Percentiles rank a stretch among this genome's conserved stretches.
phyloP scores from a whole-genome alignment of 2,113 vertebrate genomes.

The Coptodon rendalli region DNA sequence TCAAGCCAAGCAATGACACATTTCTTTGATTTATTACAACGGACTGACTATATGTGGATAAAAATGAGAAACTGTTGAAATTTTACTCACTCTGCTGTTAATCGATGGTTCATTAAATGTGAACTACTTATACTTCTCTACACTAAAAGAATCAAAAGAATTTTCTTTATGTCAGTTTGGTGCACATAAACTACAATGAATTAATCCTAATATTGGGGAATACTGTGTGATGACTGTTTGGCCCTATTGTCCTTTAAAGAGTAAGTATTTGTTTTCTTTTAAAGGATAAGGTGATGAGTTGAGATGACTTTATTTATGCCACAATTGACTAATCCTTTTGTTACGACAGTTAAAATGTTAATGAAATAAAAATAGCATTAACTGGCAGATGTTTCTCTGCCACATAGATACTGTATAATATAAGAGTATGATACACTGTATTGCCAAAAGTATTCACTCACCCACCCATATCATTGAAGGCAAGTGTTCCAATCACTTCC shows the following conservation, averaged over 20 bases:
- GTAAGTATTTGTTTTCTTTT: not conserved
- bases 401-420: not conserved
- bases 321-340: not conserved
- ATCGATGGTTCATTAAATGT: not conserved
- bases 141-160: not conserved
- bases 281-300: not conserved
- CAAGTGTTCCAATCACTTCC: not conserved
- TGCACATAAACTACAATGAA: not conserved
- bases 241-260: not conserved
- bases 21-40: not conserved
- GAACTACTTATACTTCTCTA: not conserved
- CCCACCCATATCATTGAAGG: not conserved
- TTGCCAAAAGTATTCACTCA: not conserved
- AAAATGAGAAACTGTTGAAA: not conserved
- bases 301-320: not conserved
- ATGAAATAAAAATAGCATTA: not conserved
- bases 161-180: not conserved
- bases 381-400: not conserved
- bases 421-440: not conserved
- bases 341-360: not conserved
- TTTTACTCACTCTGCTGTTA: not conserved
- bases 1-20: not conserved
- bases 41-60: not conserved
- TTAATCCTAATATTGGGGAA: not conserved
- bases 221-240: not conserved